These are phyloP conservation scores for Ferdinandea cuprea DNA, from an alignment of 2,888 invertebrate genomes.

Conservation along the genomic window DNA sequence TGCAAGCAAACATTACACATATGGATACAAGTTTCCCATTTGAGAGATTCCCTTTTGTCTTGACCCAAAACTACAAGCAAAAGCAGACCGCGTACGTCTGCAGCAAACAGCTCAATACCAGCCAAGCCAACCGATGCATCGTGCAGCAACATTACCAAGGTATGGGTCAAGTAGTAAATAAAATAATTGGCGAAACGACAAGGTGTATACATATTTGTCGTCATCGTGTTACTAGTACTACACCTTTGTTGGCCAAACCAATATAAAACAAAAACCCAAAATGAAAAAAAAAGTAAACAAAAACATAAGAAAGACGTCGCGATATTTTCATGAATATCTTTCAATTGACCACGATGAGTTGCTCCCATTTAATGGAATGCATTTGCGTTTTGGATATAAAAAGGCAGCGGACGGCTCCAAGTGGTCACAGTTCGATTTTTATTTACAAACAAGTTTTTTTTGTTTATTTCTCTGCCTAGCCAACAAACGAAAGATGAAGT, in stretches of 20 bases:
- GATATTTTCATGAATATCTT: constrained; percentile 30
- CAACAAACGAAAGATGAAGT: constrained; percentile 47
- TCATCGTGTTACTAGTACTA: constrained; percentile 33
- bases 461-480: background rate
- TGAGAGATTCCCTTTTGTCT: constrained; percentile 30
- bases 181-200: constrained; percentile 41
- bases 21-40: constrained; percentile 23
- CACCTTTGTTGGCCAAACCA: constrained; percentile 32
- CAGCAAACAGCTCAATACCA: constrained; percentile 9
- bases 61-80: constrained; percentile 37
- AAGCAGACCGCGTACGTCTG: constrained; percentile 15
- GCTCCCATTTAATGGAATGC: constrained; percentile 28
- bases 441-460: constrained; percentile 45
- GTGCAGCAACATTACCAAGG: constrained; percentile 2
- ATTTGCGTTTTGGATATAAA: constrained; percentile 57
- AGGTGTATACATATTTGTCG: constrained; percentile 15
- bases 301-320: constrained; percentile 16
- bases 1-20: background rate
- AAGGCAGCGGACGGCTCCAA: constrained; percentile 46
- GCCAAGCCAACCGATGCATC: constrained; percentile 23
- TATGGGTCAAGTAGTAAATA: constrained; percentile 21
- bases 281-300: background rate
- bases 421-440: constrained; percentile 53
- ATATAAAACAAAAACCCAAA: constrained; percentile 2
- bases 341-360: constrained; percentile 46